Evolutionary conservation across 2,113 vertebrate genomes (phyloP), one percentile per base, ranked within the genome.

Genomic region (Thermophis baileyi): DNA sequence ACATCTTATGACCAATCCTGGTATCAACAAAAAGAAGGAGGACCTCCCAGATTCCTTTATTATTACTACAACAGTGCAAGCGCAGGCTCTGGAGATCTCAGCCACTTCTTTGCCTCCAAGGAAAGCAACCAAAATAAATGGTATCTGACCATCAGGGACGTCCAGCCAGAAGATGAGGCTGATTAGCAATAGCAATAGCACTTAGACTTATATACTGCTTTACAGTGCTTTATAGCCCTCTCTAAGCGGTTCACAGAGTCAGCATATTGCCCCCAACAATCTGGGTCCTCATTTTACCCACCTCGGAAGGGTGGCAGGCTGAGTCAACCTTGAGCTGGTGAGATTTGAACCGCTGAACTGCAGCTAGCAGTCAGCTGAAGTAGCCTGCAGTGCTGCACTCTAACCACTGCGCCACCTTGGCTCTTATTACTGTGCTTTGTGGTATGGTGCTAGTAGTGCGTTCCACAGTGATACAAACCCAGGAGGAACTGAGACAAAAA

Each of bases 401-500:
- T n/a, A n/a, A n/a, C n/a, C n/a, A n/a, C n/a, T n/a, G n/a, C n/a
- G n/a, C n/a, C n/a, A n/a, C n/a, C 57, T n/a, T n/a, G 53, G 90
- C 53, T 25, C 1, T 8, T 91, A 91, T 87, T 40, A 87, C 22
- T 91, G 91, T 60, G 8, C 18, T 60, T 18, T 60, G 16, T 60
- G 85, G 85, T 35, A 91, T 51, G 4, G 4, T 35, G 4, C 10
- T 7, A 14, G 6, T 1, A 57, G 1, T 20, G 0, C 1, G 81
- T 4, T 53, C 81, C 90, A 91, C 90, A 35, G 81, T 60, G 53
- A 87, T 24, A 30, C 54, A 57, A 8, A 0, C 74, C 35, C 30
- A n/a, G 1, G 91, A 91, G 91, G 85, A 87, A 87, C 85, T 91
- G 44, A 87, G 54, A 91, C 85, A 18, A 87, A 91, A 87, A 50